These are phyloP conservation scores for Cetonia aurata DNA, from an alignment of 2,888 invertebrate genomes.

Conservation along the genomic window DNA sequence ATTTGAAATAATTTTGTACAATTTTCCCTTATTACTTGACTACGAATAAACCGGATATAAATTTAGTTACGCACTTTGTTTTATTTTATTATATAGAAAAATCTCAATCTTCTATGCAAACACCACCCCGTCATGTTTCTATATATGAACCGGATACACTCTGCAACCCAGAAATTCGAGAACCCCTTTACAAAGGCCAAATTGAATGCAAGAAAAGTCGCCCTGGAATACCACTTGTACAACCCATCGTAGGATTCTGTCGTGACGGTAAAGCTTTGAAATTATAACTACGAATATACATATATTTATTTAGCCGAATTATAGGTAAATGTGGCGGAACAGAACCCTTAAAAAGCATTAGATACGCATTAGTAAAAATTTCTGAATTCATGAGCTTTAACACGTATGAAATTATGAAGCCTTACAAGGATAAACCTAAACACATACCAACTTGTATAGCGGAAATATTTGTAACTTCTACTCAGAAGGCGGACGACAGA, in stretches of 20 bases:
- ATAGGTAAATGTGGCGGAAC: constrained; percentile 18
- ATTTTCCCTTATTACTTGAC: too few relatives aligned
- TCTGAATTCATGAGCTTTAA: constrained; percentile 30
- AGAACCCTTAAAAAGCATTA: constrained; percentile 20
- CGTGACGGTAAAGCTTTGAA: not conserved
- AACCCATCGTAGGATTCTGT: constrained; percentile 25
- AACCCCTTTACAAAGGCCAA: constrained; percentile 7
- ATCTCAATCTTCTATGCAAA: not conserved
- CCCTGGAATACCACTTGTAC: constrained; percentile 13
- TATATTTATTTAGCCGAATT: not conserved
- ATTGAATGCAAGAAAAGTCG: constrained; percentile 20
- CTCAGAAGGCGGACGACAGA: not conserved
- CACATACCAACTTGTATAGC: constrained; percentile 32
- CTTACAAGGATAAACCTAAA: constrained; percentile 30
- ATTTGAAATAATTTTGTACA: too few relatives aligned
- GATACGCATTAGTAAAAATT: constrained; percentile 38
- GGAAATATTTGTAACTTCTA: constrained; percentile 34
- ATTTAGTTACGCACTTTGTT: not conserved
- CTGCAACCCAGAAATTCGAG: not conserved
- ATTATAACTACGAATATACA: not conserved
- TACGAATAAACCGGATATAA: too few relatives aligned
- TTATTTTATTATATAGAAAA: constrained; percentile 10
- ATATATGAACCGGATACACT: constrained; percentile 4
- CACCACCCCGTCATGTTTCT: not conserved
- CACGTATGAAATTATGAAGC: constrained; percentile 39